Conservation (phyloP, 2,113 vertebrate species). For the Neogobius melanostomus region DNA sequence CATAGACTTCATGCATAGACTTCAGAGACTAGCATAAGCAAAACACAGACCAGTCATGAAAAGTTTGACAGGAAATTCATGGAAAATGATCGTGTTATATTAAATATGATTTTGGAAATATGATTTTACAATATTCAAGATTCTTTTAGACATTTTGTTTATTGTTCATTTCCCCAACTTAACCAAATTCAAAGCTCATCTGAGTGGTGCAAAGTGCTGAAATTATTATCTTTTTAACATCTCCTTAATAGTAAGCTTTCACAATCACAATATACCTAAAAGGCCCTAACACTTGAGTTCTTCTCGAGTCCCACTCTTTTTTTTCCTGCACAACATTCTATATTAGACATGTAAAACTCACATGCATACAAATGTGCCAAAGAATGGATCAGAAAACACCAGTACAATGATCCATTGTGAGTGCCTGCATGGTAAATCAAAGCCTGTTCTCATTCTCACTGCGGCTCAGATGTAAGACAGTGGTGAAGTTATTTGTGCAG, state of each 20-base stretch:
- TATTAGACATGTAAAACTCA: background rate
- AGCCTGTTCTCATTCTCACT: constrained; percentile 46
- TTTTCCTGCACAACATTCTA: background rate
- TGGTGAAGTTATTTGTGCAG: constrained; percentile 54
- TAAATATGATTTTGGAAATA: background rate
- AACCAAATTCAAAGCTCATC: too few species aligned
- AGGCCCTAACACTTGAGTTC: background rate
- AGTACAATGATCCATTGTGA: background rate
- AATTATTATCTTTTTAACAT: too few species aligned
- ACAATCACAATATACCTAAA: too few species aligned
- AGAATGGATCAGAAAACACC: background rate
- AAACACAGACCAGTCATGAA: background rate
- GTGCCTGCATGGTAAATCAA: constrained; percentile 23
- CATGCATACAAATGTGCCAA: background rate
- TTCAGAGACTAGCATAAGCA: background rate
- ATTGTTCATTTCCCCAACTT: too few species aligned
- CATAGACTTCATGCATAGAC: background rate
- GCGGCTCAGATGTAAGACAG: constrained; percentile 63
- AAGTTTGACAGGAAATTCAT: background rate
- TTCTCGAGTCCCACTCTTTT: background rate
- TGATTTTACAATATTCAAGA: background rate
- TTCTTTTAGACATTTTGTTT: too few species aligned
- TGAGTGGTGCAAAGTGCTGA: too few species aligned
- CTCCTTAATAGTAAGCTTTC: too few species aligned
- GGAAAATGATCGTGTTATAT: background rate